Base-by-base conservation (phyloP, 2,797 vertebrate genomes). In the Argentina silus region DNA sequence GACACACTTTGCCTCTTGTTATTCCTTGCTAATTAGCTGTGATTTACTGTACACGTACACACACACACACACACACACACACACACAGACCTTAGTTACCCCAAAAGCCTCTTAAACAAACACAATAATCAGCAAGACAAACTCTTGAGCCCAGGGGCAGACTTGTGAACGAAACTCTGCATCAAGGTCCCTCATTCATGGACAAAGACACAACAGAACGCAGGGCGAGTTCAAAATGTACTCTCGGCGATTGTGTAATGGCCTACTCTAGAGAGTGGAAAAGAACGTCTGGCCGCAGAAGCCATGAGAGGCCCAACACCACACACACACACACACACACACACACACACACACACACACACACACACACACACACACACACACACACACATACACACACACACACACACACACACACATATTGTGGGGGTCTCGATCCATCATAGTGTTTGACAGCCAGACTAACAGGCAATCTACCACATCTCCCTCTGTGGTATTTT, bases 141-240 rank as follows among this genome's bases (percentile, higher is more conserved):
- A 27, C 44, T 5, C 10, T 62, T 61, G 2, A 50, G 69, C 36
- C 45, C 8, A 67, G 15, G 15, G 55, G 42, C 17, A 19, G 50
- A 44, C n/a, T 57, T 55, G 55, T 57, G 11, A 43, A 42, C 10
- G 44, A 27, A 21, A 17, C 19, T 27, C 19, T 3, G 57, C 43
- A 60, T 74, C 66, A 55, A 23, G 6, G 73, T 69, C 48, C 7
- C 14, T 62, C 65, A 15, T 74, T 67, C 53, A 59, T 67, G 21
- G 73, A 47, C 6, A 23, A 9, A 53, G 17, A 51, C 12, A 15
- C 43, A 51, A 43, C 21, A 36, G 12, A 50, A 61, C 43, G 11
- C 42, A 17, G 3, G 55, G 47, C 12, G 3, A 61, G 69, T 70
- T 10, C 3, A 14, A 27, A 10, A 48, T 59, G 51, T 69, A 44